phyloP scores from a whole-genome alignment of 2,113 vertebrate species.

The Myotis davidii region DNA sequence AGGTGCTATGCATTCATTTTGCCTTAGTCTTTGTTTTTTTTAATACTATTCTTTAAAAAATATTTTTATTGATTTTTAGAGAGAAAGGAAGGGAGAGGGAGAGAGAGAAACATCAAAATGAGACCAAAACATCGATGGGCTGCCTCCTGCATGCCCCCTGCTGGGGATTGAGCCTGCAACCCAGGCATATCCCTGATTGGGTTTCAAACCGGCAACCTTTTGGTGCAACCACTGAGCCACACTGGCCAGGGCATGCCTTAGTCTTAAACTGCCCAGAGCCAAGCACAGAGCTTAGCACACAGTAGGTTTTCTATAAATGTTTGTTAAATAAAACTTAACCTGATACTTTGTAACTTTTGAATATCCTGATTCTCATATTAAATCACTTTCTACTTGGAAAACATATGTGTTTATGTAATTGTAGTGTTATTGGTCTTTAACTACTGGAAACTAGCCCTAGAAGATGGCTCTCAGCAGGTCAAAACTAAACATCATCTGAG shows the following conservation, averaged over 20 bases:
- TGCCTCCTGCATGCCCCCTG: not conserved
- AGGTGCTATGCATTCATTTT: not conserved
- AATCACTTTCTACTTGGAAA: conserved; percentile 31
- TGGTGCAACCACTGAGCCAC: not conserved
- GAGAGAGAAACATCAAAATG: not conserved
- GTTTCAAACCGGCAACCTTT: not conserved
- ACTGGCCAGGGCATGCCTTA: not conserved
- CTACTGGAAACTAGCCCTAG: not conserved
- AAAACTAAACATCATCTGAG: not conserved
- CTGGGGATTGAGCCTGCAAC: not conserved
- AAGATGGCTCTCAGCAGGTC: conserved; percentile 1
- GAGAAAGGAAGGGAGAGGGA: not conserved
- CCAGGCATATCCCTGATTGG: not conserved
- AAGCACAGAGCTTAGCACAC: not conserved
- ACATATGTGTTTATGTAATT: not conserved
- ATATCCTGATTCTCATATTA: not conserved
- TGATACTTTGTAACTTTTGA: not conserved
- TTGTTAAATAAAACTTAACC: not conserved
- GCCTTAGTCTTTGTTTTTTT: not conserved
- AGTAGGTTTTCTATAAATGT: not conserved
- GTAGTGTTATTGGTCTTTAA: not conserved
- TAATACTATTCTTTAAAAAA: not conserved
- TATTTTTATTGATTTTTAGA: not conserved
- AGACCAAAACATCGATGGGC: not conserved
- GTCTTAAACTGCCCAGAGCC: not conserved